A percentile compares a stretch with the other conserved stretches of the same genome.
Evolutionary conservation across 2,888 invertebrate species (phyloP).

Genomic region (Drosophila cracens): DNA sequence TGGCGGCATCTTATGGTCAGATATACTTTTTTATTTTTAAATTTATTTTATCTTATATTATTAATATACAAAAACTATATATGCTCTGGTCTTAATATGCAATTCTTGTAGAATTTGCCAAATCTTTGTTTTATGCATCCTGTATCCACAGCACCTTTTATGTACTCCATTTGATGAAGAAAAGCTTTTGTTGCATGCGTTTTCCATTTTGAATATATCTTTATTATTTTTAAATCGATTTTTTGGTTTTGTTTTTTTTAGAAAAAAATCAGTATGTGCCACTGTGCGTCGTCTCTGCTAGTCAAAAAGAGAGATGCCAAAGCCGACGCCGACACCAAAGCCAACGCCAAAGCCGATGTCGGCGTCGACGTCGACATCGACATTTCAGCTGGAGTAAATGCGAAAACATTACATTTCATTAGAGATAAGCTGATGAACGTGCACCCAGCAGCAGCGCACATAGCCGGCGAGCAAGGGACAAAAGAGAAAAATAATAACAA

Average conservation of each 20-base stretch:
- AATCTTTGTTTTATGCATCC: not conserved
- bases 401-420: constrained; percentile 76
- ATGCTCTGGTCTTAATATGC: not conserved
- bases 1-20: not conserved
- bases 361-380: not conserved
- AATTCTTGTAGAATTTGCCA: not conserved
- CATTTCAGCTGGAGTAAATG: constrained; percentile 5
- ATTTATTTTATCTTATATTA: not conserved
- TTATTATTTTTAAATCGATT: not conserved
- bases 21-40: not conserved
- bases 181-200: not conserved
- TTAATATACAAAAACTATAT: not conserved
- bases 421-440: constrained; percentile 77
- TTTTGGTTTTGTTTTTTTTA: not conserved
- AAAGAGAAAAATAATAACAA: constrained; percentile 1
- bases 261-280: not conserved
- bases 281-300: constrained; percentile 13
- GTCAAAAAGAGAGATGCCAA: constrained; percentile 27
- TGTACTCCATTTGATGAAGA: not conserved
- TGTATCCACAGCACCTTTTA: not conserved
- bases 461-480: constrained; percentile 22
- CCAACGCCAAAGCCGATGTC: not conserved
- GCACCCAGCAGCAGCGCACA: constrained; percentile 32
- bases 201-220: not conserved
- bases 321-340: not conserved